These are phyloP conservation scores for Phymanthus crucifer DNA, from an alignment of 92 coral and sea anemone species.

Conservation along the genomic window DNA sequence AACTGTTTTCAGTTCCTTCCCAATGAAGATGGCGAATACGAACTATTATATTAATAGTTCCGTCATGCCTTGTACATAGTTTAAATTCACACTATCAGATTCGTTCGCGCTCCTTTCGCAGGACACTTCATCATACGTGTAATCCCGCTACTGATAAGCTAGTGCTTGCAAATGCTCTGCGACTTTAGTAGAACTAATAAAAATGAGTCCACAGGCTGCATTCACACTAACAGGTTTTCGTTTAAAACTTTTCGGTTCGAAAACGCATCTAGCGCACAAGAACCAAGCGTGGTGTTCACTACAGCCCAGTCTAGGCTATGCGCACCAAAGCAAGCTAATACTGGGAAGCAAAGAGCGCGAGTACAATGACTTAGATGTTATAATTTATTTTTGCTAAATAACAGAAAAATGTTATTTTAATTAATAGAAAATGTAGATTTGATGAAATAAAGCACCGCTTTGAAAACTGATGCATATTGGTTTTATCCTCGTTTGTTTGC, in stretches of 20 bases:
- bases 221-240: too few relatives aligned
- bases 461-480: neutral
- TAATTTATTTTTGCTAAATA: neutral
- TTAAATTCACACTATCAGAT: neutral
- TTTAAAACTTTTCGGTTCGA: too few relatives aligned
- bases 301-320: too few relatives aligned
- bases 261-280: neutral
- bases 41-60: neutral
- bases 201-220: too few relatives aligned
- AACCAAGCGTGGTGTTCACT: too few relatives aligned
- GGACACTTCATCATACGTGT: neutral
- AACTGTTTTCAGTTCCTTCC: neutral
- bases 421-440: conserved; percentile 1
- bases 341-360: neutral
- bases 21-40: neutral
- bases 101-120: neutral
- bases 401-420: neutral
- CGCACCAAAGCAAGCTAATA: neutral
- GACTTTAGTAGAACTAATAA: too few relatives aligned
- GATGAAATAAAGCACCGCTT: conserved; percentile 1
- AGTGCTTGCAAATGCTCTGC: too few relatives aligned
- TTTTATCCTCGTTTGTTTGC: neutral
- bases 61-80: neutral
- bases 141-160: too few relatives aligned
- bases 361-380: neutral